phyloP scores from a whole-genome alignment of 2,113 vertebrate genomes.

The Lycaon pictus region DNA sequence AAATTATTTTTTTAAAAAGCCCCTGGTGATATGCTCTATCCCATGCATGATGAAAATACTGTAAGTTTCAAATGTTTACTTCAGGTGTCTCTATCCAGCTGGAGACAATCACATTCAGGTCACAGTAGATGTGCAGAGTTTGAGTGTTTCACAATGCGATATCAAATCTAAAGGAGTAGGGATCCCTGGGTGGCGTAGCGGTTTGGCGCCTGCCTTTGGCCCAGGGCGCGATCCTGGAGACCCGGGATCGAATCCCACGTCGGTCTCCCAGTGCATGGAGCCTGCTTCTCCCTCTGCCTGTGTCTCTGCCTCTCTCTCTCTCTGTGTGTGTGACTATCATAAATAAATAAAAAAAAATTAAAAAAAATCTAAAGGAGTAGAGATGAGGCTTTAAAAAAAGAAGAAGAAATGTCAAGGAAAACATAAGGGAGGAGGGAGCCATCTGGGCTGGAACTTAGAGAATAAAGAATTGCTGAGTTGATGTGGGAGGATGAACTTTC shows the following conservation, averaged over 20 bases:
- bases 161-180: not conserved
- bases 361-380: not conserved
- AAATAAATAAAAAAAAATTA: no score
- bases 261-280: no score
- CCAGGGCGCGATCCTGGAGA: no score
- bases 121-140: rapidly evolving
- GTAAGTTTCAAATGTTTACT: not conserved
- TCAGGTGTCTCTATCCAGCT: not conserved
- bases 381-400: not conserved
- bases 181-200: no score
- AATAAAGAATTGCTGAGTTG: not conserved
- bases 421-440: not conserved
- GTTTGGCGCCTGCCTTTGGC: no score
- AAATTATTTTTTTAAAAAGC: not conserved
- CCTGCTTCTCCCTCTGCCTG: no score
- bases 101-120: not conserved
- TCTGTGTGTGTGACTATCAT: no score
- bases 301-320: no score
- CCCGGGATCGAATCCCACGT: no score
- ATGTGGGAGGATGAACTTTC: not conserved
- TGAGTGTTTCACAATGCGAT: no score
- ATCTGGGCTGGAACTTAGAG: not conserved
- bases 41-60: not conserved
- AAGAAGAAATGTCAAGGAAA: not conserved
- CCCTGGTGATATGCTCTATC: not conserved